Base-by-base conservation (phyloP, 1,140 invertebrate species). In the Zaprionus kolodkinae region DNA sequence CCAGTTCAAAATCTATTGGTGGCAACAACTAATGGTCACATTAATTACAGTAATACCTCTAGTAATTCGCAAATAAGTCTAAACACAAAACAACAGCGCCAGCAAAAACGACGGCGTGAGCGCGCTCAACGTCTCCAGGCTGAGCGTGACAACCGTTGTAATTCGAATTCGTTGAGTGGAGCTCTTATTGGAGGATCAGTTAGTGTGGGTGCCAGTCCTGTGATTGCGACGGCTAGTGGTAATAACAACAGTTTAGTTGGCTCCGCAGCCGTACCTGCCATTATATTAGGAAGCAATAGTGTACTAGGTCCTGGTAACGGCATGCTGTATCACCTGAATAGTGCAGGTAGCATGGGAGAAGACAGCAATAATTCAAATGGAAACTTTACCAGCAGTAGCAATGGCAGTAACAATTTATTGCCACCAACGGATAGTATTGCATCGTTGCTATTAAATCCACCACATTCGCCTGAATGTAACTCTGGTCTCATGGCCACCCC, bases 101-200 rank as follows among this genome's bases (percentile, higher is more conserved):
- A 97, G 93, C 95, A 96, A 93, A 97, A 97, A 92, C 95, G 96
- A 92, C 95, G 96, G 91, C 95, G 96, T 93, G 96, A 97, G 94
- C 95, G 96, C 92, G 96, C 96, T 81, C 96, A 96, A 94, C 96
- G 96, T 93, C 96, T 97, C 95, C 95, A 96, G 94, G 96, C 96
- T 92, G 95, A 96, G 94, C 94, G 96, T 93, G 91, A 92, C 76
- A 91, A 74, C 63, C 91, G 91, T 35, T 83, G 83, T 52, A 79
- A 77, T 56, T 75, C 78, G 48, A 79, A 36, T 67, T 70, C 78
- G 36, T 55, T 88, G 30, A 84, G 67, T 65, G 74, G 73, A 40
- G 65, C 70, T 6, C 52, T 72, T 9, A 78, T 82, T 27, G 79
- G 70, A 17, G 86, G 79, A 17, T 68, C 81, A 43, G 61, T 72